A percentile compares a stretch with the other conserved stretches of the same genome.
These are phyloP conservation scores for Chromobotia macracanthus DNA, from an alignment of 2,797 vertebrate genomes.

Conservation along the genomic window DNA sequence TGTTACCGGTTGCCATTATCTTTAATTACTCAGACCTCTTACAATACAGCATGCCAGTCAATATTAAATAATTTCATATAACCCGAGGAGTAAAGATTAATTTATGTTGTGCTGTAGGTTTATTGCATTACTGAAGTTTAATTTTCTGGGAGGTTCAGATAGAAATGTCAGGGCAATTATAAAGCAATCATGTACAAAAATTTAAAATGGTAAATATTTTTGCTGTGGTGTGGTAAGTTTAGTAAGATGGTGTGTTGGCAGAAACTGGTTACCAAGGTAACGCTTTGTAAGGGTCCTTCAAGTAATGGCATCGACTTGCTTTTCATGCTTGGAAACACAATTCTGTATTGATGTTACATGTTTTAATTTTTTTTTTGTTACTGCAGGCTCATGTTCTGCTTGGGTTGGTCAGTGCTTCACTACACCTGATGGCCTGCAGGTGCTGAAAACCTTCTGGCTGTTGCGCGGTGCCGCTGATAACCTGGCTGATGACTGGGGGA, in stretches of 20 bases:
- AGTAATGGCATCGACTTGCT: neutral
- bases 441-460: constrained; percentile 60
- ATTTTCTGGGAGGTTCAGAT: neutral
- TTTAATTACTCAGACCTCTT: too few species aligned
- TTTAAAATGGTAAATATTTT: too few species aligned
- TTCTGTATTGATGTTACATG: neutral
- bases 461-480: constrained; percentile 52
- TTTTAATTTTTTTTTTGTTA: too few species aligned
- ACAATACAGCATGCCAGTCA: too few species aligned
- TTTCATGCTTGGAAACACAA: neutral
- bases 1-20: too few species aligned
- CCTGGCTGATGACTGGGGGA: constrained; percentile 53
- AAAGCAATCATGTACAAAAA: too few species aligned
- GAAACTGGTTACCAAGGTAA: too few species aligned
- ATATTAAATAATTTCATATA: too few species aligned
- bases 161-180: neutral
- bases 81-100: too few species aligned
- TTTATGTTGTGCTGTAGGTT: neutral
- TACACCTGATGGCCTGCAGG: constrained; percentile 35
- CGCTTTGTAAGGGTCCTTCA: too few species aligned
- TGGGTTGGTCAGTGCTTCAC: constrained; percentile 65
- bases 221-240: too few species aligned
- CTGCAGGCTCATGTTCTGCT: constrained; percentile 54
- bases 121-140: neutral
- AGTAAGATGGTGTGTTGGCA: too few species aligned